Evolutionary conservation across 1,140 invertebrate genomes (phyloP), one percentile per base, ranked within the genome.

Genomic region (Pogonomyrmex barbatus): DNA sequence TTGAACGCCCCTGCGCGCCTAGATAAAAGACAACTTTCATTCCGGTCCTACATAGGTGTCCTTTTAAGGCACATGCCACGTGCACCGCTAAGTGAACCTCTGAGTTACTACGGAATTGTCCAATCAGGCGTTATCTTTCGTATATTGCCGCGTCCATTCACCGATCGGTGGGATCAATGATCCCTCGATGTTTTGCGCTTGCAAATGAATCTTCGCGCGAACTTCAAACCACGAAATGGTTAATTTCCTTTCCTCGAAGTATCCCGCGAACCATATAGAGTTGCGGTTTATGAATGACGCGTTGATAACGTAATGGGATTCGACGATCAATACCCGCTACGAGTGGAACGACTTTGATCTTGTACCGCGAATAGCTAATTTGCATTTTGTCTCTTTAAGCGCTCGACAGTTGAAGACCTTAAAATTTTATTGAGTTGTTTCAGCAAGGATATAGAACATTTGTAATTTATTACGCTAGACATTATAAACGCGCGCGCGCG

Each of bases 41-140:
- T 87, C 75, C 65, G 54, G 60, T 84, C 75, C 30, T 89, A 62
- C 12, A 65, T 50, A 56, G 58, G 14, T 82, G 65, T 58, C 90
- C 90, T 86, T 91, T 91, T 91, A 89, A 91, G 90, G 90, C 30
- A 81, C 81, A 85, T 68, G 42, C 79, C 85, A 60, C 70, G 45
- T 70, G 84, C 63, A 47, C 62, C 42, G 42, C 85, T 81, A 24
- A 91, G 87, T 91, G 62, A 82, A 87, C 76, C 50, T 85, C 54
- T 42, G 54, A 87, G 87, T 87, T 88, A 88, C 78, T 67, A 88
- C 47, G 60, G 86, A 79, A 85, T 71, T 79, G 47, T 58, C 87
- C 89, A 90, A 90, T 90, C 58, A 65, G 33, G 42, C 30, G 79
- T 68, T 73, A 63, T 70, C 71, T 86, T 58, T 67, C 60, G 9